A percentile compares a stretch with the other conserved stretches of the same genome.
These are phyloP conservation scores for Notothenia coriiceps DNA, from an alignment of 2,113 vertebrate species.

Conservation along the genomic window DNA sequence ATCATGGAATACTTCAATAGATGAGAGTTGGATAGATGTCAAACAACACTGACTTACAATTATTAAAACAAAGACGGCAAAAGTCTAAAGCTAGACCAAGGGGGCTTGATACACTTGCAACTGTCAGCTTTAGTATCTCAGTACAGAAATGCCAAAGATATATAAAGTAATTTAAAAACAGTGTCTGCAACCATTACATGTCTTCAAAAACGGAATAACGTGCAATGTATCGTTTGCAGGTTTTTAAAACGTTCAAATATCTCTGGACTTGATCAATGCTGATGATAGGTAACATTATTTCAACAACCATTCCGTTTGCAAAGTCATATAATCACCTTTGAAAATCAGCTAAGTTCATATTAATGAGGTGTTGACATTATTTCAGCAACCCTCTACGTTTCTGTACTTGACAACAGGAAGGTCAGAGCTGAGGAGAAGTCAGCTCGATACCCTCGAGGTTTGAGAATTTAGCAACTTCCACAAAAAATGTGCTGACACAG, in stretches of 20 bases:
- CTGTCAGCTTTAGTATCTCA: neutral
- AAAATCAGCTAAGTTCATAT: neutral
- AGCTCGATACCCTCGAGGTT: neutral
- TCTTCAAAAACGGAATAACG: neutral
- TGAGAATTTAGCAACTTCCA: constrained; percentile 37
- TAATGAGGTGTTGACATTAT: constrained; percentile 3
- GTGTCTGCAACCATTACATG: neutral
- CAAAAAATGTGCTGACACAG: constrained; percentile 41
- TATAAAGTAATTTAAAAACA: neutral
- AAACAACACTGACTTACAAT: neutral
- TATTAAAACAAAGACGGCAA: neutral
- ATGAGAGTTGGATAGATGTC: neutral
- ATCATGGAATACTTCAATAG: neutral
- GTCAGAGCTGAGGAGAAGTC: constrained; percentile 9
- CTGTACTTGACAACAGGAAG: constrained; percentile 4
- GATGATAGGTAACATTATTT: neutral
- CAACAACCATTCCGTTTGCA: neutral
- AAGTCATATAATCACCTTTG: neutral
- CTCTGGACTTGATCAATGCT: neutral
- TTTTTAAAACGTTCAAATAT: neutral
- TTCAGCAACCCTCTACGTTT: neutral
- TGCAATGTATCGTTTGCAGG: neutral
- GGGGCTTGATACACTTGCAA: too few species aligned
- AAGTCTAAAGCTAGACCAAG: neutral
- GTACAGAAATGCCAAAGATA: neutral